Conservation (phyloP, 2,797 vertebrate species). For the Nannoperca australis region DNA sequence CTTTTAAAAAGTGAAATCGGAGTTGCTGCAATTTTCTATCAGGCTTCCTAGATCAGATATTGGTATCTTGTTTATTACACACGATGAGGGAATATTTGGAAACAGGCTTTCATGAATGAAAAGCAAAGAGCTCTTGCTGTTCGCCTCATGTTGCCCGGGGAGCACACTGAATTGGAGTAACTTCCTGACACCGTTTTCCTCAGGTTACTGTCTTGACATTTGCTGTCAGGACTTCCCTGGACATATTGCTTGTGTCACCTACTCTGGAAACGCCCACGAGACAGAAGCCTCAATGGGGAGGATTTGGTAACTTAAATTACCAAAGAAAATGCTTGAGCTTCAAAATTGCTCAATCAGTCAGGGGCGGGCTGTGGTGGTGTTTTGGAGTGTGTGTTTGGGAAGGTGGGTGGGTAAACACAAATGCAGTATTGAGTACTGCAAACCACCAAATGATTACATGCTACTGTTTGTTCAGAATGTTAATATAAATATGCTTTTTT, state of each 20-base stretch:
- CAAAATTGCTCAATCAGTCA: slow-evolving; percentile 31
- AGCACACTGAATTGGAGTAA: slow-evolving; percentile 36
- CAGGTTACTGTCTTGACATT: slow-evolving; percentile 53
- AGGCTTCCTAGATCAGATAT: slow-evolving; percentile 6
- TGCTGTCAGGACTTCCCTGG: slow-evolving; percentile 7
- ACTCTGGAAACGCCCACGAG: neutral
- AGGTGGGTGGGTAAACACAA: slow-evolving; percentile 18
- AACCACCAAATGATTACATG: slow-evolving; percentile 1
- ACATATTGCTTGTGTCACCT: neutral
- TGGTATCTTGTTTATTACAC: neutral
- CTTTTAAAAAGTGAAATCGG: slow-evolving; percentile 15
- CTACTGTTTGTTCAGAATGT: slow-evolving; percentile 7
- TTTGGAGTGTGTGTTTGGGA: slow-evolving; percentile 27
- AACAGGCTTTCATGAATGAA: slow-evolving; percentile 7
- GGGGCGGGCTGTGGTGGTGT: slow-evolving; percentile 34
- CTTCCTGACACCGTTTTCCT: slow-evolving; percentile 29
- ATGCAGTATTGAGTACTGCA: neutral
- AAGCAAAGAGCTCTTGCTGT: slow-evolving; percentile 13
- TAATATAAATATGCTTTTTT: slow-evolving; percentile 5
- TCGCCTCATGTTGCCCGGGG: slow-evolving; percentile 1
- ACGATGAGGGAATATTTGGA: slow-evolving; percentile 2
- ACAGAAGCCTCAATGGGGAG: neutral
- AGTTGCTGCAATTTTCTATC: slow-evolving; percentile 26
- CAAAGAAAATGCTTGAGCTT: neutral
- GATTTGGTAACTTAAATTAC: neutral